Evolutionary conservation across 2,113 vertebrate genomes (phyloP).

Genomic region (Nematolebias whitei): DNA sequence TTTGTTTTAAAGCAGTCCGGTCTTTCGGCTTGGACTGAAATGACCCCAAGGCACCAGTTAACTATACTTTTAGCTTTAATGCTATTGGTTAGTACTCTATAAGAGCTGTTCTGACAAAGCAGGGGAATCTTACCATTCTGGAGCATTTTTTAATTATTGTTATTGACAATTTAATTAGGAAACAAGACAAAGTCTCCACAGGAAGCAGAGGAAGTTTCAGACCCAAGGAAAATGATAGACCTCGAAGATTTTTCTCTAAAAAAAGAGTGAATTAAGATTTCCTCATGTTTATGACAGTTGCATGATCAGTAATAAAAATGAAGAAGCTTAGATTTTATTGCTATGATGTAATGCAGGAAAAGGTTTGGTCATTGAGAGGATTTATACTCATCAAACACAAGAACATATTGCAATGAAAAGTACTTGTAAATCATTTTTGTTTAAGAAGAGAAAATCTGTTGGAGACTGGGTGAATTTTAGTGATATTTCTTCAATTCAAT

Average conservation of each 20-base stretch:
- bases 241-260: conserved; percentile 23
- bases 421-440: no score
- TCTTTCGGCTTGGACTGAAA: not conserved
- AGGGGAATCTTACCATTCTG: conserved; percentile 47
- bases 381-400: no score
- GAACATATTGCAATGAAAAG: no score
- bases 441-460: no score
- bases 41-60: conserved; percentile 11
- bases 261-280: conserved; percentile 21
- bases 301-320: conserved; percentile 10
- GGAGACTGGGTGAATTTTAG: no score
- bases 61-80: conserved; percentile 23
- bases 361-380: no score
- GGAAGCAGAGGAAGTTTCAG: conserved; percentile 45
- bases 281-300: conserved; percentile 9
- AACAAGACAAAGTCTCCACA: conserved; percentile 49
- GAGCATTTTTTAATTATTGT: conserved; percentile 53
- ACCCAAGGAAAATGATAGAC: conserved; percentile 41
- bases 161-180: conserved; percentile 54
- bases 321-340: conserved; percentile 19
- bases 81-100: conserved; percentile 29
- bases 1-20: not conserved
- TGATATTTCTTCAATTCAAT: no score
- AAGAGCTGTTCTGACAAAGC: conserved; percentile 32
- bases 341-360: no score